Evolutionary conservation across 2,113 vertebrate genomes (phyloP).

Genomic region (Dipodomys spectabilis): DNA sequence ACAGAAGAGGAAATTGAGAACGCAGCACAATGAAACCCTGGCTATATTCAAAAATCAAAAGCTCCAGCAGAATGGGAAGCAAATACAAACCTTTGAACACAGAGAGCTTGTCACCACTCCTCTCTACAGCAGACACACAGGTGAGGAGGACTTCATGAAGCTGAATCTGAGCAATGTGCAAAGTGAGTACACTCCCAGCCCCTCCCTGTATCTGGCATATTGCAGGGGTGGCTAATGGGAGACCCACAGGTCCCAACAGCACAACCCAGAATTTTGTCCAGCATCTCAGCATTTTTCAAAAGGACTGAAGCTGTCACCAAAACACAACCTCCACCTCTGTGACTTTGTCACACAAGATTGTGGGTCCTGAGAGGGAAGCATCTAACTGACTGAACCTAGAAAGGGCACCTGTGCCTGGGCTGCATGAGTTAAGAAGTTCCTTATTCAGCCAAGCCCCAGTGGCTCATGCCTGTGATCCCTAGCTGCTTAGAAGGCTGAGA

Average conservation of each 20-base stretch:
- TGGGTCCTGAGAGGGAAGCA: neutral
- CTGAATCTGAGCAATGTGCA: accelerated
- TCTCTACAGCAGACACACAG: neutral
- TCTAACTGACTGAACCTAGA: neutral
- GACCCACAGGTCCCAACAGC: neutral
- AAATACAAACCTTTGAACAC: neutral
- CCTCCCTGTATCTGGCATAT: neutral
- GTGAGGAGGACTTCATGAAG: neutral
- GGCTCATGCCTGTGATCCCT: no score
- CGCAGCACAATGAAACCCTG: neutral
- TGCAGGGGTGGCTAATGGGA: neutral
- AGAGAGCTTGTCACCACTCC: neutral
- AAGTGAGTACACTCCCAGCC: neutral
- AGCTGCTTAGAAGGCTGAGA: no score
- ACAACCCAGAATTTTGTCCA: neutral
- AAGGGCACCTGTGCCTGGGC: neutral
- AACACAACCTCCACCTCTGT: neutral
- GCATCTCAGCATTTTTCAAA: neutral
- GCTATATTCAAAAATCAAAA: neutral
- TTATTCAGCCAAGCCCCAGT: no score
- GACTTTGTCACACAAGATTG: neutral
- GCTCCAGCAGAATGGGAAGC: neutral
- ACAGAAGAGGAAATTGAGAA: neutral
- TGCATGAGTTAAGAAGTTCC: neutral
- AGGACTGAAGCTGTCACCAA: neutral